A percentile compares a stretch with the other conserved stretches of the same genome.
Evolutionary conservation across 2,888 invertebrate species (phyloP).

Genomic region (Clivina fossor): DNA sequence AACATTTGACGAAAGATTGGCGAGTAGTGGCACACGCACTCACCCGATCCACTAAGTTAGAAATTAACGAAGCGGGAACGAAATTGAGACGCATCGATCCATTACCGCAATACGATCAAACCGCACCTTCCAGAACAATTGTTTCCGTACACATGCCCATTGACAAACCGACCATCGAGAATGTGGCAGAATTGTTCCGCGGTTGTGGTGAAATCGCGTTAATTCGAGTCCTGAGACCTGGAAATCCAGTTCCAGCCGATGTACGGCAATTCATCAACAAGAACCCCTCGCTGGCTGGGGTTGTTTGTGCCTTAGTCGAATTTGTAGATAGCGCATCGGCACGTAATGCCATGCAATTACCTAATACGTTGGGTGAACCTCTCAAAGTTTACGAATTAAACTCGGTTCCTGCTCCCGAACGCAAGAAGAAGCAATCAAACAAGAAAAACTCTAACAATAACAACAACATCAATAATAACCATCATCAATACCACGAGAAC

Average conservation of each 20-base stretch:
- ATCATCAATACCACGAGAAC: too few relatives aligned
- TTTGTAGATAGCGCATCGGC: conserved; percentile 87
- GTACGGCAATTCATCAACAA: conserved; percentile 88
- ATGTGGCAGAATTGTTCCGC: conserved; percentile 87
- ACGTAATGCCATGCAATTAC: conserved; percentile 73
- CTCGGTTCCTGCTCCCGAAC: conserved; percentile 67
- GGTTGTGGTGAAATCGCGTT: conserved; percentile 87
- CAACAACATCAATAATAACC: conserved; percentile 62
- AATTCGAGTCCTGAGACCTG: conserved; percentile 83
- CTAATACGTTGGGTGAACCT: conserved; percentile 59
- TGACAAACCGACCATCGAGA: conserved; percentile 83
- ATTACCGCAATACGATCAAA: conserved; percentile 87
- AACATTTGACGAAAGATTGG: conserved; percentile 93
- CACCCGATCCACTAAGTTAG: conserved; percentile 73
- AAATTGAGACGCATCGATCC: conserved; percentile 85
- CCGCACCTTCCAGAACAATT: conserved; percentile 88
- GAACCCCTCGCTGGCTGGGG: conserved; percentile 82
- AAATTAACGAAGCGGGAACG: conserved; percentile 88
- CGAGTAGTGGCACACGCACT: conserved; percentile 87
- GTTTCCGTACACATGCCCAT: conserved; percentile 84
- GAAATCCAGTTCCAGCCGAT: conserved; percentile 88
- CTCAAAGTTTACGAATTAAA: conserved; percentile 78
- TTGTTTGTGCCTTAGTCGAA: conserved; percentile 88
- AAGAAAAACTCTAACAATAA: conserved; percentile 65
- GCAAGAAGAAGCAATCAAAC: conserved; percentile 69